Percentiles rank a stretch among this genome's conserved stretches.
phyloP scores from a whole-genome alignment of 2,797 vertebrate genomes.

The Sciurus carolinensis region DNA sequence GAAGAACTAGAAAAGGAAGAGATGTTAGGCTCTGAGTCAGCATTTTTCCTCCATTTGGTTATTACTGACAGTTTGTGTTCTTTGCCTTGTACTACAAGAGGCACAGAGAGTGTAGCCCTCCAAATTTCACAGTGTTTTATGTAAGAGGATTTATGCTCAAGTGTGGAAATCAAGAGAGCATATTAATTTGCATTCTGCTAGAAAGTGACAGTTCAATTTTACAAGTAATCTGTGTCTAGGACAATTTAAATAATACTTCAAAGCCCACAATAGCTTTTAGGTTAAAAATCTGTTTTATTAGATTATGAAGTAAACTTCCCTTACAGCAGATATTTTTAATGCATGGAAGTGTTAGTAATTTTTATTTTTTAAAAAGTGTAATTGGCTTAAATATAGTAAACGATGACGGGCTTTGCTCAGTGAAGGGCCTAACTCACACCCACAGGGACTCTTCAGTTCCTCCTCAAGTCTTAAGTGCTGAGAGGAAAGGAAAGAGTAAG shows the following conservation, averaged over 20 bases:
- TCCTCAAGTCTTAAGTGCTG: slow-evolving; percentile 26
- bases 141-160: background rate
- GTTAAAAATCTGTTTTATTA: slow-evolving; percentile 77
- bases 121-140: slow-evolving; percentile 64
- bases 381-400: slow-evolving; percentile 65
- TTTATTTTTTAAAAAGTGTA: slow-evolving; percentile 71
- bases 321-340: slow-evolving; percentile 78
- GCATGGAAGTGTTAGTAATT: slow-evolving; percentile 75
- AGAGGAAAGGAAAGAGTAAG: background rate
- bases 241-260: slow-evolving; percentile 85
- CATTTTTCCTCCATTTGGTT: background rate
- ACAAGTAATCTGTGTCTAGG: slow-evolving; percentile 58
- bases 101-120: background rate
- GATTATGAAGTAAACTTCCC: slow-evolving; percentile 77
- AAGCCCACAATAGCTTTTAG: slow-evolving; percentile 75
- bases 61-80: background rate
- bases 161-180: slow-evolving; percentile 18
- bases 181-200: slow-evolving; percentile 73
- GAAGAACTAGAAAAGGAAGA: slow-evolving; percentile 24
- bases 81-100: slow-evolving; percentile 32
- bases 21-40: background rate
- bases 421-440: slow-evolving; percentile 59
- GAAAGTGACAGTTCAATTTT: slow-evolving; percentile 61
- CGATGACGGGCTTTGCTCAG: slow-evolving; percentile 42
- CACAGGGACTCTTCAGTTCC: background rate